These are phyloP conservation scores for Probosciger aterrimus DNA, from an alignment of 2,113 vertebrate genomes.

Conservation along the genomic window DNA sequence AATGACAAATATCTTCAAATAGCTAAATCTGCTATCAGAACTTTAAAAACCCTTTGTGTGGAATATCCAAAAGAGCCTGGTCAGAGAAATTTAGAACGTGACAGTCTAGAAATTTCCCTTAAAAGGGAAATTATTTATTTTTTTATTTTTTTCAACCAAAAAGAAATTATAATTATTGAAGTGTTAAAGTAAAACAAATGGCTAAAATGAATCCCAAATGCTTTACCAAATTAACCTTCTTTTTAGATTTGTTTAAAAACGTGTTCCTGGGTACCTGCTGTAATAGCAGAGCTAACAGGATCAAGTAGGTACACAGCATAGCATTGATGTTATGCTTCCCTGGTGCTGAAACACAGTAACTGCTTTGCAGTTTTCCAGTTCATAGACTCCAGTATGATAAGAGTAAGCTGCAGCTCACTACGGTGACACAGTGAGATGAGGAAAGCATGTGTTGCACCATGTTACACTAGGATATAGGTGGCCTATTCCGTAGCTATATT, in stretches of 20 bases:
- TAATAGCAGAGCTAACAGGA: background rate
- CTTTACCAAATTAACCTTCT: background rate
- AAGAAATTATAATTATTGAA: background rate
- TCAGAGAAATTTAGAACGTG: background rate
- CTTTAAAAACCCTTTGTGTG: background rate
- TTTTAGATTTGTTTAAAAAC: background rate
- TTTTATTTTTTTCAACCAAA: background rate
- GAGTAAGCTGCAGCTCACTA: background rate
- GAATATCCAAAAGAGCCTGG: background rate
- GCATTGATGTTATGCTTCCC: background rate
- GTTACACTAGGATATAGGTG: background rate
- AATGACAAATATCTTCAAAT: background rate
- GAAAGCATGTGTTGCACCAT: background rate
- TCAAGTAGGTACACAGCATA: background rate
- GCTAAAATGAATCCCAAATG: background rate
- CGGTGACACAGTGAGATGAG: fast-evolving
- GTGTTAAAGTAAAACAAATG: background rate
- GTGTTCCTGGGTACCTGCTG: background rate
- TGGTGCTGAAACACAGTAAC: background rate
- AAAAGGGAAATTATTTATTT: background rate
- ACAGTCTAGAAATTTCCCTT: background rate
- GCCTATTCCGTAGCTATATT: background rate
- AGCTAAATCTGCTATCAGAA: background rate
- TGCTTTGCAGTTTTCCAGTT: background rate
- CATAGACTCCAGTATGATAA: background rate